Base-by-base conservation (phyloP, 2,888 invertebrate genomes). In the Zootermopsis nevadensis region DNA sequence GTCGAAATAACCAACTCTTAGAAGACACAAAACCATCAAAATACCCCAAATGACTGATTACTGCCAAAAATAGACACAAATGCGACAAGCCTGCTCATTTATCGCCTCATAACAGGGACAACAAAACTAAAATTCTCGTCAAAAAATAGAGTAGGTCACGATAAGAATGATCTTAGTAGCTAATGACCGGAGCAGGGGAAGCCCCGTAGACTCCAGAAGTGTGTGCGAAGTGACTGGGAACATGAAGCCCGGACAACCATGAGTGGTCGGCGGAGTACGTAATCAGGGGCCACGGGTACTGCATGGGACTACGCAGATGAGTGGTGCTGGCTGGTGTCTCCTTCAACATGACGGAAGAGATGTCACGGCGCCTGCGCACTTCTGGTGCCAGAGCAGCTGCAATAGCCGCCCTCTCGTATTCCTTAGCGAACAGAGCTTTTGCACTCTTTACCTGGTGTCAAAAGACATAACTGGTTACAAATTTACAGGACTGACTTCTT, bases 321-420 rank as follows among this genome's bases (percentile, higher is more conserved):
- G 74, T 67, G n/a, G 80, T 80, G 72, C 74, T 82, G 66, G 69
- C 53, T 4, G 82, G 77, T 24, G 77, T 69, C 69, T 69, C 69
- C 33, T 69, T 69, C 69, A 69, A 1, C 69, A 69, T 22, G 1
- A 69, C 1, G 30, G 81, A 77, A 33, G 81, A 38, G 2, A 69
- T 30, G 27, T 79, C 79, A 38, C 79, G 82, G 42, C 74, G 82
- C 22, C 74, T 76, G 7, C 77, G 80, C 48, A 77, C 31, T 35
- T 83, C 84, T 6, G 84, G 82, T 19, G 82, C 60, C 19, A 84
- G 74, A 4, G 85, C 84, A 2, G 84, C 84, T 4, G 84, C 83
- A 33, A 85, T 84, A 6, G 84, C 85, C 15, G 84, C 85, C 72
- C 83, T 83, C 83, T 85, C 84, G 82, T 85, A 85, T 35, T 84